Evolutionary conservation across 2,113 vertebrate species (phyloP), one percentile per base, ranked within the genome.

Genomic region (Podarcis cretensis): DNA sequence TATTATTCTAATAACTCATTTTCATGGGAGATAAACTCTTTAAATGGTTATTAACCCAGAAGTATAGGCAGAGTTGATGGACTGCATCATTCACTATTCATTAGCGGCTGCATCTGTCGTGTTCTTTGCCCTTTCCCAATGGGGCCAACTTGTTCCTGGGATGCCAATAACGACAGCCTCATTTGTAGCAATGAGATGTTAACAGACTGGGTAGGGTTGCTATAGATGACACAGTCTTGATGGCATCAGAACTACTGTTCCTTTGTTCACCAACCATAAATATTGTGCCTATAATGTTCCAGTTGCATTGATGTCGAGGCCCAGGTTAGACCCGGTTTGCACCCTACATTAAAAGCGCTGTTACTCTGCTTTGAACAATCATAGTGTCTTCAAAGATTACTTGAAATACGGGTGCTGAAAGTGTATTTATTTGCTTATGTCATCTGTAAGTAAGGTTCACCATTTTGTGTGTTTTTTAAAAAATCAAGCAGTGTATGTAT

Each of bases 1-100:
- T 93, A 48, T 89, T 92, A 59, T 89, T 85, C 2, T 82, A 91
- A 90, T 32, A 81, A 48, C 25, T 92, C 79, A 7, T 94, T 93
- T 89, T 86, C 83, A 43, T 0, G 4, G 89, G 65, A 87, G 88
- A 91, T 90, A 92, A 84, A 89, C 88, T 89, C 89, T 80, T 92
- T 91, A 91, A 92, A 89, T 83, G 80, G 81, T 90, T 66, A 43
- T 66, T 90, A 89, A 87, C 86, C 76, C 6, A 5, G 85, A 85
- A 75, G 76, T 76, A 78, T 12, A 0, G 0, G 4, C 43, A 66
- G 81, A 77, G 20, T 0, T 94, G 87, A 93, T 90, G 89, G 88
- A 89, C 88, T 4, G 2, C 3, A 0, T 32, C 8, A 27, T 81
- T 92, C 78, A 18, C 69, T 81, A 23, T 87, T 83, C 2, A 1